Base-by-base conservation (phyloP, 2,797 vertebrate genomes). In the Corythornis leucogaster region DNA sequence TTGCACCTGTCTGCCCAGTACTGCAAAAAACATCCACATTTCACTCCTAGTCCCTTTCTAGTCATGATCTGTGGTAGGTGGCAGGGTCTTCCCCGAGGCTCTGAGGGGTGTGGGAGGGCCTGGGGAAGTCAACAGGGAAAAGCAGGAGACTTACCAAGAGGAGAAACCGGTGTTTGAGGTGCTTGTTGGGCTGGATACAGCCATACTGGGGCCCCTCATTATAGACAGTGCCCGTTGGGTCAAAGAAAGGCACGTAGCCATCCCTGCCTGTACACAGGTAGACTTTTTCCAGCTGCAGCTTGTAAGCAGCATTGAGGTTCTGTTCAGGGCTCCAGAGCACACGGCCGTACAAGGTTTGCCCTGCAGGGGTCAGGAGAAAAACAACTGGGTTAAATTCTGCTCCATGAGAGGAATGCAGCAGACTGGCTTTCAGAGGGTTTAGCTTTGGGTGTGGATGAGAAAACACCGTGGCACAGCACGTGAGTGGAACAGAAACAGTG, bases 291-390 rank as follows among this genome's bases (percentile, higher is more conserved):
- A 99, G 94, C 97, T 99, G 99, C 45, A 99, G 98, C 64, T 98
- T 98, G 97, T 99, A 99, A 20, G 99, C 99, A 0, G 98, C 98
- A 3, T 99, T 98, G 74, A 99, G 98, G 96, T 99, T 99, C 91
- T 99, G 99, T 31, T 99, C 99, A 0, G 99, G 99, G 95, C 98
- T 99, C 99, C 99, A 99, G 90, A 99, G 97, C 77, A 99, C 99
- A 2, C 99, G 97, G 85, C 99, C 99, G 0, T 99, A 99, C 46
- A 99, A 97, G 15, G 98, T 98, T 96, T 99, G 99, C 79, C 99
- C 99, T 99, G 96, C 64, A 91, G 95, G 94, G 85, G 94, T 75
- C 3, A 59, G 71, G 19, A 91, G 33, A 55, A 53, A 45, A 57
- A 16, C 0, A 1, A 6, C 15, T 16, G 5, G 15, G 61, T 87